A percentile compares a stretch with the other conserved stretches of the same genome.
phyloP scores from a whole-genome alignment of 2,888 invertebrate species.

The Acronicta aceris region DNA sequence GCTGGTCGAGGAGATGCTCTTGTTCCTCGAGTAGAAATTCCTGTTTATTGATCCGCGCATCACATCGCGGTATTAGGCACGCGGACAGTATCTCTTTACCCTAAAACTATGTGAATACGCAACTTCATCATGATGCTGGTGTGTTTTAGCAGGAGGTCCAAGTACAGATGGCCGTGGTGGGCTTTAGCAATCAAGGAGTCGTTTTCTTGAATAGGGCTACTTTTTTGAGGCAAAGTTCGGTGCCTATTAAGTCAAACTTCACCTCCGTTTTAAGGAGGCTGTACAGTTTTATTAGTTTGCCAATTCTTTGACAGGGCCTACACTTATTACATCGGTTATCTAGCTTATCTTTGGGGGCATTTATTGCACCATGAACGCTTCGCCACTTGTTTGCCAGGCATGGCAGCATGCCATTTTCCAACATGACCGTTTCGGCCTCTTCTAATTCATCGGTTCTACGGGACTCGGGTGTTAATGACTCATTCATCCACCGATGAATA shows the following conservation, averaged over 20 bases:
- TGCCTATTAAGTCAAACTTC: conserved; percentile 1
- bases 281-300: conserved; percentile 17
- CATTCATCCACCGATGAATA: conserved; percentile 22
- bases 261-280: neutral
- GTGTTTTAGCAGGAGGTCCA: conserved; percentile 27
- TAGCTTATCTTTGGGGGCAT: conserved; percentile 3
- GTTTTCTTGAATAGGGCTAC: neutral
- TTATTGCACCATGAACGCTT: conserved; percentile 9
- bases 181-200: neutral
- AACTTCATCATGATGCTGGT: conserved; percentile 24
- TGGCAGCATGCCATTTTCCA: neutral
- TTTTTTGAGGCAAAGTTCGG: neutral
- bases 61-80: conserved; percentile 10
- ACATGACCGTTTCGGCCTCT: neutral
- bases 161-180: conserved; percentile 2
- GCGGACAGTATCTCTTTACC: conserved; percentile 2
- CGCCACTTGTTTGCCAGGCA: conserved; percentile 14
- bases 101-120: neutral
- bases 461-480: neutral
- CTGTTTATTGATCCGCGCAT: neutral
- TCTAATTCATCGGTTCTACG: neutral
- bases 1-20: conserved; percentile 17
- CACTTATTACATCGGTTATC: conserved; percentile 29
- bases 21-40: conserved; percentile 10
- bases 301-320: conserved; percentile 12